Base-by-base conservation (phyloP, 2,888 invertebrate species). In the Rambutsinella grinnellia region DNA sequence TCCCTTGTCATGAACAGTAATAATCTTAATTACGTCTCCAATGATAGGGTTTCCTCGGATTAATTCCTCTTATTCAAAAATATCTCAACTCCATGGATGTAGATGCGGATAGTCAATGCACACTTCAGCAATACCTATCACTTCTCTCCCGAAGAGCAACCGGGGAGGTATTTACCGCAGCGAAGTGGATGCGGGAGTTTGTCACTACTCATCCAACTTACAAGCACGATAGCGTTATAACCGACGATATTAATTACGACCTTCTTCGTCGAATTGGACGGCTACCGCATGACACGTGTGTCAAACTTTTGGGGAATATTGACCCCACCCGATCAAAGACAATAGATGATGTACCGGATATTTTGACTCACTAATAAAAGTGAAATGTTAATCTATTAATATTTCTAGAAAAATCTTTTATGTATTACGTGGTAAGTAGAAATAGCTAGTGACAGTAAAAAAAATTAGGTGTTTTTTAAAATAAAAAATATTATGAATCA, bases 81-180 rank as follows among this genome's bases (percentile, higher is more conserved):
- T 99, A 97, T 88, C 89, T 99, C 84, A 93, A 93, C 82, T 94
- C 94, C 76, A 95, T 98, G 92, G 98, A 99, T 87, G 94, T 98
- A 61, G 99, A 99, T 88, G 96, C 97, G 1, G 99, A 99, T 87
- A 99, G 98, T 49, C 94, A 96, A 87, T 99, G 99, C 88, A 79
- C 79, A 10, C 62, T 99, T 85, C 94, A 95, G 87, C 95, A 97
- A 88, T 99, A 99, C 88, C 90, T 99, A 80, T 94, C 93, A 85
- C 91, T 98, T 79, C 97, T 99, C 86, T 93, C 93, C 86, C 90
- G 92, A 71, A 90, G 95, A 84, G 95, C 96, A 5, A 91, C 93
- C 84, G 98, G 98, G 27, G 94, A 96, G 86, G 90, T 97, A 67
- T 89, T 92, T 85, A 99, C 99, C 65, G 95, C 96, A 84, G 99